Evolutionary conservation across 2,888 invertebrate genomes (phyloP), one percentile per base, ranked within the genome.

Genomic region (Ypsolopha sequella): DNA sequence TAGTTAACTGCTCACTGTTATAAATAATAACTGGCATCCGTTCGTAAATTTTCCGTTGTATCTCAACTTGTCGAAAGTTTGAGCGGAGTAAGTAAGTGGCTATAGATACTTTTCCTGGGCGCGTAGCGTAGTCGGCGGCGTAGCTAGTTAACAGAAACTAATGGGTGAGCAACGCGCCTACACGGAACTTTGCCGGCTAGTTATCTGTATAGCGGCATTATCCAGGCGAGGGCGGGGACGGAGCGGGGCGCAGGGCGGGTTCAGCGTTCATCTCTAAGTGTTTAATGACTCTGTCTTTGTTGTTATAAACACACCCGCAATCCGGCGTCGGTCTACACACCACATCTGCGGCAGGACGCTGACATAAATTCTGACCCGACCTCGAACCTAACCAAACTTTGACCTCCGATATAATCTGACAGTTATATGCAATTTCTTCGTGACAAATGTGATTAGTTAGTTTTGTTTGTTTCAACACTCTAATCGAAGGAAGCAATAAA

Each of bases 281-380:
- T 74, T 75, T 76, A 78, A 79, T 78, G 75, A 77, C 77, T 73
- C 60, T 62, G 66, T 69, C 75, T 71, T 73, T 75, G 76, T 78
- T 76, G 78, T 77, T 77, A 73, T 73, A 77, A 76, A 76, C 76
- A 71, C 68, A 60, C 63, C 68, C 73, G 60, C 72, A 70, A 68
- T 65, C 69, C 62, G 61, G 65, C 60, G 61, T 60, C 61, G 51
- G 59, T 41, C 35, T 50, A 48, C 41, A 36, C 36, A 72, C 73
- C 73, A 64, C 77, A 76, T 76, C 69, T 76, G 76, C 57, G 70
- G 68, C 66, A 57, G 60, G 60, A 57, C 61, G 64, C 65, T 59
- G 69, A 70, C 74, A 76, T 77, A 77, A 77, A 77, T 76, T 72
- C 70, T 73, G 70, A 72, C 76, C 73, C 62, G 64, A 54, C 70